phyloP scores from a whole-genome alignment of 2,113 vertebrate species.

The Gopherus evgoodei region DNA sequence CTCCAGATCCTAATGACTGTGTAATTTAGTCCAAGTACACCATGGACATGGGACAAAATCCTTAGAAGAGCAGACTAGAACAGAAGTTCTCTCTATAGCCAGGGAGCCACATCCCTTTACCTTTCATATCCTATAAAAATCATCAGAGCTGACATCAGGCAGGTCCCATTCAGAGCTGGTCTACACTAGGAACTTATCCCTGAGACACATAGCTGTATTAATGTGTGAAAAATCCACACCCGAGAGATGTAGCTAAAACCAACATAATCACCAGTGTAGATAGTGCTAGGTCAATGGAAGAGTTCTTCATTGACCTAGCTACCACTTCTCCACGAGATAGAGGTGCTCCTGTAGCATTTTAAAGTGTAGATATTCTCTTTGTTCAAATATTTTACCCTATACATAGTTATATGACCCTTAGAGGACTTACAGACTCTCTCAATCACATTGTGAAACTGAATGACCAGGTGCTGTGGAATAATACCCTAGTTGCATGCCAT shows the following conservation, averaged over 20 bases:
- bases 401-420: not conserved
- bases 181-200: no score
- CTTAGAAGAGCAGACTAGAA: not conserved
- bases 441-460: not conserved
- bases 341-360: not conserved
- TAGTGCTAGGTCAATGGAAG: no score
- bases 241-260: no score
- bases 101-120: not conserved
- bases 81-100: not conserved
- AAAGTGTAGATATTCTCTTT: not conserved
- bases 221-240: no score
- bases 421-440: not conserved
- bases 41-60: no score
- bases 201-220: no score
- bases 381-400: not conserved
- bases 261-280: no score
- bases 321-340: not conserved
- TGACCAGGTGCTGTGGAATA: not conserved
- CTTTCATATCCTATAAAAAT: not conserved
- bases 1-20: no score
- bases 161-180: not conserved
- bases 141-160: not conserved
- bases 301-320: no score
- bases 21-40: no score
- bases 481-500: not conserved